Base-by-base conservation (phyloP, 2,888 invertebrate genomes). In the Pteria penguin region DNA sequence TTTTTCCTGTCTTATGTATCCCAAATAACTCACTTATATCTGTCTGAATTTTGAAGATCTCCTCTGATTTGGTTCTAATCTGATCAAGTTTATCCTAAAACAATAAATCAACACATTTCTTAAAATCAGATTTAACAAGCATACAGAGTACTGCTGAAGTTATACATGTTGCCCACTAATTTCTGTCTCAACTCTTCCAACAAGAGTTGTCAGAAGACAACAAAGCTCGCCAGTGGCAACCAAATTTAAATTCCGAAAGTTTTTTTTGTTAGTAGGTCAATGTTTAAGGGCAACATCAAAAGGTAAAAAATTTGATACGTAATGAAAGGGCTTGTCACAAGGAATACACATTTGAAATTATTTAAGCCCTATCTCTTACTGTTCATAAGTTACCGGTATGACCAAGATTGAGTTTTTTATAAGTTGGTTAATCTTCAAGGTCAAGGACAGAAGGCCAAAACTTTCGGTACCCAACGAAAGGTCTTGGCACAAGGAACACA, bases 11-110 rank as follows among this genome's bases (percentile, higher is more conserved):
- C n/a, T n/a, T n/a, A n/a, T n/a, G n/a, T n/a, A n/a, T n/a, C n/a
- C 27, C 45, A 57, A 22, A 18, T 11, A 27, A 80, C 86, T 82
- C 76, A 90, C 90, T 87, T 32, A 87, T 86, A 54, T 84, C 74
- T 27, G 85, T 86, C 45, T 88, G 83, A 33, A 90, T 76, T 60
- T 83, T 81, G 76, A 79, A 84, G 18, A 90, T 88, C 36, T 90
- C 87, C 27, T 82, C 79, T 18, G 86, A 83, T 63, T 86, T 83
- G 8, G 75, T 76, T 27, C 82, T 78, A 55, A 90, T 86, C 57
- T 86, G 78, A 0, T 81, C 68, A 29, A 90, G 76, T 60, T 87
- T 85, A 2, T 85, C 86, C 87, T 89, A 72, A n/a, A 82, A 82
- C n/a, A n/a, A n/a, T n/a, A n/a, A n/a, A n/a, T n/a, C n/a, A n/a